Base-by-base conservation (phyloP, 2,113 vertebrate genomes). In the Corythoichthys haematopterus region DNA sequence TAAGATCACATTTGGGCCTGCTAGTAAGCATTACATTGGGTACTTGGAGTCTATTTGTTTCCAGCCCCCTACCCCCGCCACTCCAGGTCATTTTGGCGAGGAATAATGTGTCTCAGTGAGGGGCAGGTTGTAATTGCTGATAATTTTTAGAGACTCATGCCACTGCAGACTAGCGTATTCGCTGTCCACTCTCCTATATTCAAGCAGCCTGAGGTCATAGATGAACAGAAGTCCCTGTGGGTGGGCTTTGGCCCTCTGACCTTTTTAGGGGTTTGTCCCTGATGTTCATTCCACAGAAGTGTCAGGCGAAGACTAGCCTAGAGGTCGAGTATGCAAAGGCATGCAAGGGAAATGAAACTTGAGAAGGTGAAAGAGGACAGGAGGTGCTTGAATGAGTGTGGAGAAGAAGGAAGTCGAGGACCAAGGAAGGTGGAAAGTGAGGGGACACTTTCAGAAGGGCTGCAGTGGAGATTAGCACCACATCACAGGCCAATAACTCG, bases 281-380 rank as follows among this genome's bases (percentile, higher is more conserved):
- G 79, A 83, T 88, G 84, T 71, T 84, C 82, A 65, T 71, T 83
- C 82, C 81, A 79, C 1, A 65, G 78, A 78, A 78, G 82, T 80
- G 85, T 86, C 81, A 64, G 65, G 71, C 66, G 80, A 76, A 85
- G 75, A 77, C 77, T 64, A 70, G 70, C 70, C 65, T 53, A 74
- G 79, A 72, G 80, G 72, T 53, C 72, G 33, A 52, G 72, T 71
- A 79, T 80, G 88, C 79, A 82, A 83, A 84, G 53, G 65, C 61
- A 28, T 64, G 70, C 45, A 70, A 61, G 74, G 58, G 59, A 71
- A 48, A 58, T 40, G 75, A 66, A 83, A 87, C 77, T 85, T 64
- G 68, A 86, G 84, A 87, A 88, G 86, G 88, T 88, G 82, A 89
- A 71, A 71, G 72, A 87, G 85, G 82, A 85, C 82, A 70, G 58